These are phyloP conservation scores for Falco columbarius DNA, from an alignment of 2,797 vertebrate species.

Conservation along the genomic window DNA sequence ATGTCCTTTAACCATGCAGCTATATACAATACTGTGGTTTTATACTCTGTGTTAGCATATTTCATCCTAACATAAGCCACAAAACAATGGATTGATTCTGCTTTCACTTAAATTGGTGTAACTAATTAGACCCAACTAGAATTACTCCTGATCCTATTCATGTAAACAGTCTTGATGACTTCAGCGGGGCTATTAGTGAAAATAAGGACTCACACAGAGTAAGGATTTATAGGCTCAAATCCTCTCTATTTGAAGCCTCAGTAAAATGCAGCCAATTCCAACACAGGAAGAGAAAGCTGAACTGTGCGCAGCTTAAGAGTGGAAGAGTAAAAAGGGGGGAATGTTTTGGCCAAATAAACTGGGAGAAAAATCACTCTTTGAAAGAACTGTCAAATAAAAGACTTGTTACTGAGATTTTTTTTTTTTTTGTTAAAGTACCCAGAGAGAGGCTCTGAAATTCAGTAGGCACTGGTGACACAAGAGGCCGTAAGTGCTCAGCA, in stretches of 20 bases:
- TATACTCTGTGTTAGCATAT: not conserved
- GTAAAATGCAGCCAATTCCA: constrained; percentile 40
- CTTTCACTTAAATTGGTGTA: constrained; percentile 49
- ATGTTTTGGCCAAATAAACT: not conserved
- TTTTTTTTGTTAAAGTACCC: not conserved
- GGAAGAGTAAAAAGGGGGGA: not conserved
- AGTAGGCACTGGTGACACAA: not conserved
- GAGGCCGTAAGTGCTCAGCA: not conserved
- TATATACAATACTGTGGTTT: constrained; percentile 3
- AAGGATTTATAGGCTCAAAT: constrained; percentile 55
- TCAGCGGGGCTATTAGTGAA: constrained; percentile 56
- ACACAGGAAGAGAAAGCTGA: not conserved
- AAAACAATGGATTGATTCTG: constrained; percentile 54
- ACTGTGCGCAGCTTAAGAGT: not conserved
- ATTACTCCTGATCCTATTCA: constrained; percentile 64
- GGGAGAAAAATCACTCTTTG: not conserved
- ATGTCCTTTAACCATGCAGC: constrained; percentile 47
- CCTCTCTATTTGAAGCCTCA: constrained; percentile 38
- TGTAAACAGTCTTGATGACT: constrained; percentile 63
- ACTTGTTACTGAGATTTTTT: not conserved
- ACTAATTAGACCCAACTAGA: constrained; percentile 61
- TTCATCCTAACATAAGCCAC: constrained; percentile 3
- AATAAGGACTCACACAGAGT: constrained; percentile 61
- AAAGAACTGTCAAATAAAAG: not conserved
- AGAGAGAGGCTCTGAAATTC: not conserved